A percentile compares a stretch with the other conserved stretches of the same genome.
Conservation (phyloP, 2,888 invertebrate species). For the Drosophila putrida region DNA sequence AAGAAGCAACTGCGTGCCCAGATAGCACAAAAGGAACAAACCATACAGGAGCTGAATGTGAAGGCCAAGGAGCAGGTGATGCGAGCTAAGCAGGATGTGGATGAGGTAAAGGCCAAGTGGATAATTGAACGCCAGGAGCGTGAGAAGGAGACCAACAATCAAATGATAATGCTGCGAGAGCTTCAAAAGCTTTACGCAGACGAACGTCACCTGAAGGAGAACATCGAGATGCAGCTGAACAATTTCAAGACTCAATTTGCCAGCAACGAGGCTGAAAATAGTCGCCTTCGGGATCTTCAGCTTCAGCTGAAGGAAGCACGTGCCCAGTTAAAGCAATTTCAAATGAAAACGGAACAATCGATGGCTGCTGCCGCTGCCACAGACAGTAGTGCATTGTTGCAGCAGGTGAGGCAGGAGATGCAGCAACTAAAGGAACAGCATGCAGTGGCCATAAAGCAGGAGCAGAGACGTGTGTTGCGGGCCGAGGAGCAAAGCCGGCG, state of each 20-base stretch:
- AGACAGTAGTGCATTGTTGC: constrained; percentile 86
- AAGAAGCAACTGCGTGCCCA: constrained; percentile 88
- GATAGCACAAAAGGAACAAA: constrained; percentile 85
- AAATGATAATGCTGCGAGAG: constrained; percentile 92
- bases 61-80: constrained; percentile 87
- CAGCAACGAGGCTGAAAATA: constrained; percentile 82
- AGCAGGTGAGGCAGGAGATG: constrained; percentile 91
- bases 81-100: constrained; percentile 88
- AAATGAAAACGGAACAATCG: constrained; percentile 77
- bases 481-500: constrained; percentile 90
- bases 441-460: constrained; percentile 89
- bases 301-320: constrained; percentile 89
- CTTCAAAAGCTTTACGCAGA: constrained; percentile 91
- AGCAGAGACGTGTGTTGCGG: constrained; percentile 90
- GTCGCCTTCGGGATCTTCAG: constrained; percentile 86
- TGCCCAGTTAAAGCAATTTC: constrained; percentile 88
- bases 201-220: constrained; percentile 91
- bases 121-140: constrained; percentile 92
- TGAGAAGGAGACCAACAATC: constrained; percentile 92
- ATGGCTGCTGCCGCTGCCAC: constrained; percentile 80
- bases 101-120: constrained; percentile 90
- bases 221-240: constrained; percentile 88
- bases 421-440: constrained; percentile 90
- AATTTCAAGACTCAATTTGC: constrained; percentile 86
- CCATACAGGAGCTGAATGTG: constrained; percentile 87